phyloP scores from a whole-genome alignment of 2,113 vertebrate genomes.

The Charina bottae region DNA sequence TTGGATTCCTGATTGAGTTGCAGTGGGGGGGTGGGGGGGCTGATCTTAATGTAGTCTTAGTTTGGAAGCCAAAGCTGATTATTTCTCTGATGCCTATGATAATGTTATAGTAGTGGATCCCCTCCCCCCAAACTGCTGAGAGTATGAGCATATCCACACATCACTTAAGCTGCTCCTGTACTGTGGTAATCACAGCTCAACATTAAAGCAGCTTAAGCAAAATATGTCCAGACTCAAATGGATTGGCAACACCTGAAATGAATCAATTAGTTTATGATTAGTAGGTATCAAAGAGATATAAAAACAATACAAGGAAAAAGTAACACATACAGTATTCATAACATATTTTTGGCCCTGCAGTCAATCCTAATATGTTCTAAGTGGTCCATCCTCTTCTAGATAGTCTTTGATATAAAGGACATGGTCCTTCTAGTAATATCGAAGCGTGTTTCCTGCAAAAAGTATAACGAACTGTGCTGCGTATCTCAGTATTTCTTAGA shows the following conservation, averaged over 20 bases:
- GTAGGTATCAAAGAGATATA: neutral
- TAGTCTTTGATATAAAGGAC: neutral
- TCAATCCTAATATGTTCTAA: neutral
- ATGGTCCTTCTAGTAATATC: neutral
- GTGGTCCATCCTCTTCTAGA: neutral
- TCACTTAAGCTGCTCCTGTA: neutral
- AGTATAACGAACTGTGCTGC: neutral
- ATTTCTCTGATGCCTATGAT: neutral
- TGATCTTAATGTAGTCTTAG: neutral
- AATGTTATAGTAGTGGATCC: neutral
- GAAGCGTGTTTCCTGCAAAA: neutral
- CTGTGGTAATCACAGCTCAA: neutral
- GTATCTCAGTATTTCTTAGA: neutral
- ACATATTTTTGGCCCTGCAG: neutral
- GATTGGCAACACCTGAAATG: neutral
- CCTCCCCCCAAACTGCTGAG: neutral
- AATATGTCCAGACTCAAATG: neutral
- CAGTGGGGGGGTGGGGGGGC: neutral
- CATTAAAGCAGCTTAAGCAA: neutral
- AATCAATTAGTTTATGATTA: neutral
- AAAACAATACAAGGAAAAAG: neutral
- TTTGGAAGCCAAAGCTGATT: neutral
- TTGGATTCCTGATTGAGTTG: neutral
- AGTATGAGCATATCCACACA: neutral
- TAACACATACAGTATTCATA: neutral